Base-by-base conservation (phyloP, 2,888 invertebrate species). In the Drosophila silvestris region DNA sequence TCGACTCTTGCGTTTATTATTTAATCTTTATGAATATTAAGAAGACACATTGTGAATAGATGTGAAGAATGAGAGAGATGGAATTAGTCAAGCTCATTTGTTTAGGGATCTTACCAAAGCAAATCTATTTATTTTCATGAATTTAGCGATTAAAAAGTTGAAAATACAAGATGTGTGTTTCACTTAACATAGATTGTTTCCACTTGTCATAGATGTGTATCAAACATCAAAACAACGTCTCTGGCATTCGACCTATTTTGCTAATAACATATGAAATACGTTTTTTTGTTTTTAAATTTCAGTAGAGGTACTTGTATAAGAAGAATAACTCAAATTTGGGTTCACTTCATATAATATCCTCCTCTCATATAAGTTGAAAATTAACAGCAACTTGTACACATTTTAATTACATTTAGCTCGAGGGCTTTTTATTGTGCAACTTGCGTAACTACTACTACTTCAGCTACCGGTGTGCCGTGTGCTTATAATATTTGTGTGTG, bases 331-430 rank as follows among this genome's bases (percentile, higher is more conserved):
- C 5, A 16, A 9, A 26, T 26, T 0, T 26, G 26, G 9, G 47
- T 9, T 26, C 4, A 9, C 16, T 16, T 16, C 26, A 28, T 9
- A 5, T 47, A 9, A 28, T 26, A 16, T 28, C 16, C 1, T 9
- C 6, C 5, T 14, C 14, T 22, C 22, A 19, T 22, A 35, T 54
- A 28, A 41, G 37, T 32, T 32, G 30, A 41, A 41, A 33, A 19
- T 47, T 35, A 51, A 59, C 50, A 26, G 28, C 28, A 60, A 51
- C 28, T 54, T 66, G 47, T 62, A 82, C 54, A 37, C 69, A 75
- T 74, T 86, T 87, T 91, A 86, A 85, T 90, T 86, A 89, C 70
- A 68, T 81, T 81, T 61, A 30, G 51, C 69, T 62, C 59, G 28
- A 70, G 37, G 62, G 54, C 54, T 77, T 81, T 80, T 73, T 70